Evolutionary conservation across 2,113 vertebrate genomes (phyloP).

Genomic region (Danionella cerebrum): DNA sequence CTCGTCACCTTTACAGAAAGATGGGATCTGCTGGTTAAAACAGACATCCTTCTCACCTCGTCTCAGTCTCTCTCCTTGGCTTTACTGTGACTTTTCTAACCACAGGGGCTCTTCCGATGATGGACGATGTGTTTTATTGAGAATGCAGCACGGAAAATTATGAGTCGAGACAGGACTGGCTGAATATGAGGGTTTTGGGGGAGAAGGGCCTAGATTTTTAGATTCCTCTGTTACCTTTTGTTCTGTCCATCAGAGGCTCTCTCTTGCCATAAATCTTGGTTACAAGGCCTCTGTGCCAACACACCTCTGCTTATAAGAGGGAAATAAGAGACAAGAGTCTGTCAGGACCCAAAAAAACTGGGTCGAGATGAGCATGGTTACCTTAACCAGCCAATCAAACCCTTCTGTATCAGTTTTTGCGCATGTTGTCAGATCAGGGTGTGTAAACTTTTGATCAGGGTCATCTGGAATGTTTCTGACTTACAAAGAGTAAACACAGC

Average conservation of each 20-base stretch:
- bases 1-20: background rate
- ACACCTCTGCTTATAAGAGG: background rate
- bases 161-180: background rate
- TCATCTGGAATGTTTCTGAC: too few relatives aligned
- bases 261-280: constrained; percentile 1
- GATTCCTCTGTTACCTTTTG: background rate
- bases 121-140: constrained; percentile 11
- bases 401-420: too few relatives aligned
- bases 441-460: too few relatives aligned
- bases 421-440: too few relatives aligned
- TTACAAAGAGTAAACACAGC: too few relatives aligned
- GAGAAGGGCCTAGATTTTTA: background rate
- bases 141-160: constrained; percentile 1
- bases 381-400: too few relatives aligned
- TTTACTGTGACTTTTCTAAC: background rate
- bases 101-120: background rate
- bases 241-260: background rate
- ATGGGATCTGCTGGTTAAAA: background rate
- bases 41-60: background rate
- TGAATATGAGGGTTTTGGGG: background rate
- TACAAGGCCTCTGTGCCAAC: background rate
- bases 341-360: too few relatives aligned
- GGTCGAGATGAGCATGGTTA: too few relatives aligned
- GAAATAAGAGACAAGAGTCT: too few relatives aligned
- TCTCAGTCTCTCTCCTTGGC: background rate